Evolutionary conservation across 2,113 vertebrate genomes (phyloP).

Genomic region (Dryoscopus gambensis): DNA sequence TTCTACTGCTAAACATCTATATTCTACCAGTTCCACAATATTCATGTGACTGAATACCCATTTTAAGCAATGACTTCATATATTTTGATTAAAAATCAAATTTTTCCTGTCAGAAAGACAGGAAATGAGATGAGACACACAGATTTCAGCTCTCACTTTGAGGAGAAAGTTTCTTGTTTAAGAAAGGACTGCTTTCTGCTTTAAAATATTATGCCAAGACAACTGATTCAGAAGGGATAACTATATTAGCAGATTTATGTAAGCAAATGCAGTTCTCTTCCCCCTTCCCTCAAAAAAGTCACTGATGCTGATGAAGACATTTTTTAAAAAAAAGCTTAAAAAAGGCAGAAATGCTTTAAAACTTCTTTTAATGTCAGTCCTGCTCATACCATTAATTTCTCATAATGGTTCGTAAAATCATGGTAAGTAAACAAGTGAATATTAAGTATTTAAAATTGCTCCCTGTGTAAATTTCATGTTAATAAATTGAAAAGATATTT

Average conservation of each 20-base stretch:
- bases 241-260: not conserved
- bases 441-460: not conserved
- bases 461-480: not conserved
- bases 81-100: constrained; percentile 43
- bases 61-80: not conserved
- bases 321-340: not conserved
- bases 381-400: not conserved
- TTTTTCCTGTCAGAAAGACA: not conserved
- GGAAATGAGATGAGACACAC: not conserved
- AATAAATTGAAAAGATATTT: not conserved
- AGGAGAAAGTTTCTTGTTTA: not conserved
- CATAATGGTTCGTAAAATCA: not conserved
- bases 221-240: not conserved
- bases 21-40: not conserved
- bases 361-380: not conserved
- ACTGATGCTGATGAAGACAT: not conserved
- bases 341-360: not conserved
- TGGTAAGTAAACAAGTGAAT: not conserved
- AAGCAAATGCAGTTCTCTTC: not conserved
- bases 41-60: not conserved
- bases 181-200: not conserved
- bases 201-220: not conserved
- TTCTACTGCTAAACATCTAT: not conserved
- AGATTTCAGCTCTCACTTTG: not conserved
- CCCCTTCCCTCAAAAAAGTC: not conserved